phyloP scores from a whole-genome alignment of 2,888 invertebrate genomes.

The Drosophila nigricruria region DNA sequence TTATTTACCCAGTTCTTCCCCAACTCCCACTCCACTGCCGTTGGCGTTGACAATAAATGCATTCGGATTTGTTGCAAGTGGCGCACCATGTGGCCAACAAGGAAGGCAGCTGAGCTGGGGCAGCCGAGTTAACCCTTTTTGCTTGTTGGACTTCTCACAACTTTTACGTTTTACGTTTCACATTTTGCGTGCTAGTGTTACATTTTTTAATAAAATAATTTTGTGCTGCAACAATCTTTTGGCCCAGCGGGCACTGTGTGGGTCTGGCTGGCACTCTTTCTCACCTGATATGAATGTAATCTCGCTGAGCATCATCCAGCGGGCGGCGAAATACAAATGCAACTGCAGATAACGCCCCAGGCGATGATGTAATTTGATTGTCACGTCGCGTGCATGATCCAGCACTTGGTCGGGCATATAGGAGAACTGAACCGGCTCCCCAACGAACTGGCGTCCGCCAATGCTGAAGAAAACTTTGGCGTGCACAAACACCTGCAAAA shows the following conservation, averaged over 20 bases:
- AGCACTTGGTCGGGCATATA: conserved; percentile 91
- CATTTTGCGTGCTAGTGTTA: conserved; percentile 44
- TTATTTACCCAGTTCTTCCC: not conserved
- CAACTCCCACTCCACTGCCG: not conserved
- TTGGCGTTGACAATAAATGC: conserved; percentile 56
- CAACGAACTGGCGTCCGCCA: conserved; percentile 90
- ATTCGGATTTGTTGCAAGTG: conserved; percentile 59
- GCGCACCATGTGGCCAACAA: conserved; percentile 55
- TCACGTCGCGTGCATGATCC: conserved; percentile 92
- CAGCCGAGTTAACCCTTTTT: conserved; percentile 59
- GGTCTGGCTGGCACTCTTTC: conserved; percentile 57
- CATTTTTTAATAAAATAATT: conserved; percentile 64
- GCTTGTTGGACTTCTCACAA: conserved; percentile 11
- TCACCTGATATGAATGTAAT: conserved; percentile 93
- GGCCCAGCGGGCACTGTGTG: conserved; percentile 44
- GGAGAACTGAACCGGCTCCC: conserved; percentile 90
- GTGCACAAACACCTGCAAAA: conserved; percentile 90
- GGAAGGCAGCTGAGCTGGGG: conserved; percentile 33
- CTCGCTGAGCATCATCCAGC: conserved; percentile 95
- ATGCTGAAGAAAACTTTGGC: conserved; percentile 92
- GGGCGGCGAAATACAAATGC: conserved; percentile 91
- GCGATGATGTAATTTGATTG: conserved; percentile 91
- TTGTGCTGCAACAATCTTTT: conserved; percentile 46
- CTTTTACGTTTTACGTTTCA: conserved; percentile 25
- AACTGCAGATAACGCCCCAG: conserved; percentile 91